These are phyloP conservation scores for Piaya cayana DNA, from an alignment of 2,113 vertebrate species.

Conservation along the genomic window DNA sequence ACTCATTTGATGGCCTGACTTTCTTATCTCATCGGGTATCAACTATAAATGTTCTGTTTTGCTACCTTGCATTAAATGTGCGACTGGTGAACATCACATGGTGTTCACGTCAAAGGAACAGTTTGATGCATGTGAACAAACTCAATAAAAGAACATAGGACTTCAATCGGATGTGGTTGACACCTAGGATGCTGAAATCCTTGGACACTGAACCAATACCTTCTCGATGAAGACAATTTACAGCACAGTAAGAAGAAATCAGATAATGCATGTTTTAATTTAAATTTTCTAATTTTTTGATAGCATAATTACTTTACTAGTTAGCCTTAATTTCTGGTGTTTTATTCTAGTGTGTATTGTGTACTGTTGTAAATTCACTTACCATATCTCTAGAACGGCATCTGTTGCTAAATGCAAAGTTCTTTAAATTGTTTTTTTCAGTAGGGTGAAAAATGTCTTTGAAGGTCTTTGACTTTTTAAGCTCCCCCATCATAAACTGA, in stretches of 20 bases:
- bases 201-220: not conserved
- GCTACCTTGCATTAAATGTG: not conserved
- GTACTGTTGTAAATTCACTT: slow-evolving; percentile 74
- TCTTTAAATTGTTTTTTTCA: slow-evolving; percentile 58
- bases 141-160: slow-evolving; percentile 46
- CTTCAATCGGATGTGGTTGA: slow-evolving; percentile 35
- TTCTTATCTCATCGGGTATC: no score
- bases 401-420: slow-evolving; percentile 65
- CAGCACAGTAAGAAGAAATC: slow-evolving; percentile 34
- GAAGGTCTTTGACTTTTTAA: slow-evolving; percentile 61
- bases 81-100: not conserved
- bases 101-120: slow-evolving; percentile 42
- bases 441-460: slow-evolving; percentile 56
- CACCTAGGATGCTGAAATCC: slow-evolving; percentile 53
- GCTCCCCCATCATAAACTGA: slow-evolving; percentile 59
- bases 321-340: slow-evolving; percentile 75
- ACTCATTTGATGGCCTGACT: slow-evolving; percentile 2
- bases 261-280: slow-evolving; percentile 77
- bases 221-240: slow-evolving; percentile 38
- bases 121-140: slow-evolving; percentile 46
- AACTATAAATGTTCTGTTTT: not conserved
- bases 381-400: slow-evolving; percentile 48
- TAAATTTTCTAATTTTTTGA: slow-evolving; percentile 74
- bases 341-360: slow-evolving; percentile 63
- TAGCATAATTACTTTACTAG: slow-evolving; percentile 73